phyloP scores from a whole-genome alignment of 2,888 invertebrate genomes.

The Melolontha melolontha region DNA sequence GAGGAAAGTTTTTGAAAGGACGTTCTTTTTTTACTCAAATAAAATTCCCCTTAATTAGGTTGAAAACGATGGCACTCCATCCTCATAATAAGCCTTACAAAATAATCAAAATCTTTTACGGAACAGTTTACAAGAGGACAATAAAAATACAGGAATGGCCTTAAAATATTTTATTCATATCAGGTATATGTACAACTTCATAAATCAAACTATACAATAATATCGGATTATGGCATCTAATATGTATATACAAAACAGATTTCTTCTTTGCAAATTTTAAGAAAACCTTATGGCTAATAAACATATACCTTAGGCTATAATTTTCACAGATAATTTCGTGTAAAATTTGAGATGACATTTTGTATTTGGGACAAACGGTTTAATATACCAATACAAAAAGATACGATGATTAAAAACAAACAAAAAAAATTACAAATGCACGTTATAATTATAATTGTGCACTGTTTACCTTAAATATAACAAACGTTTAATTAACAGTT shows the following conservation, averaged over 20 bases:
- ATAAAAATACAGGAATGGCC: constrained; percentile 10
- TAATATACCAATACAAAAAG: constrained; percentile 11
- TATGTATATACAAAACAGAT: constrained; percentile 50
- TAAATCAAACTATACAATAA: constrained; percentile 52
- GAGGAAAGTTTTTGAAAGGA: no score
- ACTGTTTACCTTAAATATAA: constrained; percentile 10
- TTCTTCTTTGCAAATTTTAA: constrained; percentile 31
- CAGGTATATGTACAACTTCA: constrained; percentile 50
- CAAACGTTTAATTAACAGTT: constrained; percentile 21
- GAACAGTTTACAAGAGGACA: no score
- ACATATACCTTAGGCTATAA: constrained; percentile 40
- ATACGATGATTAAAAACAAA: constrained; percentile 4
- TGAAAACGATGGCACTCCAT: no score
- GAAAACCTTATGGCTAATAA: constrained; percentile 32
- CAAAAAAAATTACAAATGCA: constrained; percentile 18
- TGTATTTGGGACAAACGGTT: constrained; percentile 14
- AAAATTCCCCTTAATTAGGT: no score
- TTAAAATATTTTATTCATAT: constrained; percentile 42
- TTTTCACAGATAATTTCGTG: constrained; percentile 39
- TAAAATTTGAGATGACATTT: constrained; percentile 31
- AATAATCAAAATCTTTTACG: no score
- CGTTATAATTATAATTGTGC: constrained; percentile 25
- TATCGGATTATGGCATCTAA: constrained; percentile 54
- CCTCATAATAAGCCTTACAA: no score
- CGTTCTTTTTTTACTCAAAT: no score